Conservation (phyloP, 2,113 vertebrate species). For the Bubo blakistoni region DNA sequence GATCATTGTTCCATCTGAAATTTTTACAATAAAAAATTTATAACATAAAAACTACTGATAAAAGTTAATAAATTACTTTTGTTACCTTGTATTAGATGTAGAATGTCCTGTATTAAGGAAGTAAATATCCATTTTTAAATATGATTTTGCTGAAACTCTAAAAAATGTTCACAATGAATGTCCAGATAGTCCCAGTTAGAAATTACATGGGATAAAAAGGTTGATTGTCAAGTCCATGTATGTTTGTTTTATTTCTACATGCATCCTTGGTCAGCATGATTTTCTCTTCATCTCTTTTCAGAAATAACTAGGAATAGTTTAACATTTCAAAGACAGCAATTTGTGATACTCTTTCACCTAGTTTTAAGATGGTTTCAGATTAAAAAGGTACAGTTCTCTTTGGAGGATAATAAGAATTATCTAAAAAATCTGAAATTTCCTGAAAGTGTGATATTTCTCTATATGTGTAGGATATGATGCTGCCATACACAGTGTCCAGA, state of each 20-base stretch:
- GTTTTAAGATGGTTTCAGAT: background rate
- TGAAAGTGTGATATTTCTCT: background rate
- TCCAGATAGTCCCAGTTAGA: background rate
- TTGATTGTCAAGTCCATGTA: background rate
- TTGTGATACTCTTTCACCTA: background rate
- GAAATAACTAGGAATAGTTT: background rate
- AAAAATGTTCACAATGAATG: background rate
- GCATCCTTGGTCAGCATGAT: background rate
- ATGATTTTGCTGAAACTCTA: background rate
- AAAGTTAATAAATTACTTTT: background rate
- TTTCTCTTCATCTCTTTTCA: background rate
- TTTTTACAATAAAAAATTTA: background rate
- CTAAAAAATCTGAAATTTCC: background rate
- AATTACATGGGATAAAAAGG: background rate
- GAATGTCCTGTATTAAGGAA: background rate
- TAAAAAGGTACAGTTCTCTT: background rate
- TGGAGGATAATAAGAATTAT: background rate
- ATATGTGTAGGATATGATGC: background rate
- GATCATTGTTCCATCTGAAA: background rate
- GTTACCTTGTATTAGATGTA: background rate
- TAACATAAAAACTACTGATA: background rate
- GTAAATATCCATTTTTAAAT: background rate
- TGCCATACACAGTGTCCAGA: background rate
- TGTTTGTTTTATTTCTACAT: background rate
- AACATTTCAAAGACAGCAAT: background rate